Conservation (phyloP, 2,113 vertebrate species). For the Centrocercus urophasianus region DNA sequence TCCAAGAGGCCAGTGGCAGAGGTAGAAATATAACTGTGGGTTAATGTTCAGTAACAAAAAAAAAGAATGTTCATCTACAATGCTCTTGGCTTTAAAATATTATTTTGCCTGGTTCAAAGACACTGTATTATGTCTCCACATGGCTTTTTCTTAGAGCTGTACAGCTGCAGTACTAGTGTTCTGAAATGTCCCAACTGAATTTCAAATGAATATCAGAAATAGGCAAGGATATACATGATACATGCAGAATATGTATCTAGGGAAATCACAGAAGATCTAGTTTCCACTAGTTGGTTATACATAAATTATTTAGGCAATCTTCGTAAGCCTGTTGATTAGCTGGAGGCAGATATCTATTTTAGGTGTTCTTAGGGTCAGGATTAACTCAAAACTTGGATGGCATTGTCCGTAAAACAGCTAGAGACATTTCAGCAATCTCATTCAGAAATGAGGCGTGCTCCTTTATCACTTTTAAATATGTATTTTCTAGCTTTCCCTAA, state of each 20-base stretch:
- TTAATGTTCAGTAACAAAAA: neutral
- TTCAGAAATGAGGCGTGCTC: neutral
- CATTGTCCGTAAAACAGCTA: neutral
- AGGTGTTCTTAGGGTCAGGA: conserved; percentile 44
- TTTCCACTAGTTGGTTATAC: conserved; percentile 62
- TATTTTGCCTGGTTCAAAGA: conserved; percentile 30
- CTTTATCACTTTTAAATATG: neutral
- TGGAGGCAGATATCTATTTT: conserved; percentile 61
- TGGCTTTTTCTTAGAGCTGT: conserved; percentile 50
- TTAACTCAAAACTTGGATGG: conserved; percentile 49
- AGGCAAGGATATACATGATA: conserved; percentile 66
- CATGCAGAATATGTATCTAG: conserved; percentile 52
- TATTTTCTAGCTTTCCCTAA: neutral
- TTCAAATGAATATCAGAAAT: conserved; percentile 70
- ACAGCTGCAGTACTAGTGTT: conserved; percentile 51
- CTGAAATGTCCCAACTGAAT: conserved; percentile 66
- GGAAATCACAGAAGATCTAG: conserved; percentile 70
- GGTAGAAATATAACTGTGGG: neutral
- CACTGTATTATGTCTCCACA: conserved; percentile 18
- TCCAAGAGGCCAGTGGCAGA: neutral
- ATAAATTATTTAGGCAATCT: conserved; percentile 69
- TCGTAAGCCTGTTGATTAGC: conserved; percentile 64
- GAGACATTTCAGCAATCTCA: neutral
- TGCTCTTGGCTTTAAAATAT: neutral
- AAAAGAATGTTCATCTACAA: neutral